Evolutionary conservation across 2,888 invertebrate genomes (phyloP).

Genomic region (Bellardia bayeri): DNA sequence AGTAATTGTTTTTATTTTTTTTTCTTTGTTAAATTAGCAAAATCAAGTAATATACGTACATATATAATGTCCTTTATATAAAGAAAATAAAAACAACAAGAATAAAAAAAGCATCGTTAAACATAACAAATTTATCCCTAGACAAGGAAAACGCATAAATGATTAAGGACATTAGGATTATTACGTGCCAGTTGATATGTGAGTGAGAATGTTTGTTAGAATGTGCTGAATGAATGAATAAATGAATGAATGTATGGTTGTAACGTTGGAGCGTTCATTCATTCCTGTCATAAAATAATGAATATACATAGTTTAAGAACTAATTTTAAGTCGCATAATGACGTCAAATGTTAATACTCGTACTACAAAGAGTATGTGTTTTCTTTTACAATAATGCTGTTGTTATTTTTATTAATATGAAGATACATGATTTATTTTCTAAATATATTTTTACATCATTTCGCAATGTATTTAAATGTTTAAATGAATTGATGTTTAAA

Average conservation of each 20-base stretch:
- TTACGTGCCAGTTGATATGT: constrained; percentile 58
- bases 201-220: not conserved
- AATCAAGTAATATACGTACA: constrained; percentile 8
- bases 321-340: constrained; percentile 42
- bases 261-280: not conserved
- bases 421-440: constrained; percentile 11
- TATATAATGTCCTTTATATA: constrained; percentile 17
- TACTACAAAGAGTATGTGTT: constrained; percentile 18
- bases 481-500: too few relatives aligned
- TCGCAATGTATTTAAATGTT: not conserved
- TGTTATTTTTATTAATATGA: constrained; percentile 12
- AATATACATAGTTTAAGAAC: constrained; percentile 16
- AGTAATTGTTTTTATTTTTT: constrained; percentile 30
- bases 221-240: not conserved
- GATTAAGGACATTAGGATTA: constrained; percentile 54
- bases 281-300: constrained; percentile 10
- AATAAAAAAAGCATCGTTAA: constrained; percentile 26
- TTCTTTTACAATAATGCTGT: not conserved
- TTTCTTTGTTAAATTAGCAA: constrained; percentile 33
- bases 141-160: constrained; percentile 52
- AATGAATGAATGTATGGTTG: not conserved
- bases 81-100: constrained; percentile 1
- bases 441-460: not conserved
- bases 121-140: constrained; percentile 8
- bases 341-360: constrained; percentile 50